Conservation (phyloP, 1,140 invertebrate species). For the Monomorium pharaonis region DNA sequence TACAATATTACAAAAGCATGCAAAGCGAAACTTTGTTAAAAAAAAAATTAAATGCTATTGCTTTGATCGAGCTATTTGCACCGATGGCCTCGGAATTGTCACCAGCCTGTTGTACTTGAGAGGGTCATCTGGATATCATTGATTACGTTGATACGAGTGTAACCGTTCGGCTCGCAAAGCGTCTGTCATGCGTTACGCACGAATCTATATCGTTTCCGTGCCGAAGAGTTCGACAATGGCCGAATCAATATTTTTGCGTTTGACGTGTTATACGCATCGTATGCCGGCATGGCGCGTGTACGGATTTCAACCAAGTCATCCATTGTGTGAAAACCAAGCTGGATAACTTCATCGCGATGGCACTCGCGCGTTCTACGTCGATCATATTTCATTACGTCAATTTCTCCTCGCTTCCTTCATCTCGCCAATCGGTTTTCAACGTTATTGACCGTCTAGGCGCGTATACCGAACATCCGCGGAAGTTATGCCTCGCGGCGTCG, state of each 20-base stretch:
- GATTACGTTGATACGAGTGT: conserved; percentile 37
- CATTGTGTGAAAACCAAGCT: conserved; percentile 53
- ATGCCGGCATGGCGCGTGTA: conserved; percentile 2
- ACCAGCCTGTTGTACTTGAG: conserved; percentile 33
- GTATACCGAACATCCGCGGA: conserved; percentile 21
- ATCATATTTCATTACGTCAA: conserved; percentile 57
- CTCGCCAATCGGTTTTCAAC: conserved; percentile 17
- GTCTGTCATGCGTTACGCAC: conserved; percentile 8
- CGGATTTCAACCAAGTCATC: conserved; percentile 47
- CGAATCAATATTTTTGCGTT: conserved; percentile 54
- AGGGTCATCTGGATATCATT: conserved; percentile 52
- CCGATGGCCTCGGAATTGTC: conserved; percentile 31
- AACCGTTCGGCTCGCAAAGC: neutral
- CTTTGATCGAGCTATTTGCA: conserved; percentile 19
- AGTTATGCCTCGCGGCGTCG: conserved; percentile 30
- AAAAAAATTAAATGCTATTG: conserved; percentile 38
- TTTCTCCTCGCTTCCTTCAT: neutral
- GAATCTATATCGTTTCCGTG: neutral
- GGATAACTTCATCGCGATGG: conserved; percentile 56
- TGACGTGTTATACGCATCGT: conserved; percentile 27
- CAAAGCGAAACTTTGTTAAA: conserved; percentile 11
- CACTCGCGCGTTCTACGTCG: conserved; percentile 52
- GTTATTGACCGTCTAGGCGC: conserved; percentile 41
- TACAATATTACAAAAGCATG: conserved; percentile 2
- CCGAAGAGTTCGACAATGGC: conserved; percentile 37